These are phyloP conservation scores for Pan paniscus DNA, from an alignment of 2,113 vertebrate species.

Conservation along the genomic window DNA sequence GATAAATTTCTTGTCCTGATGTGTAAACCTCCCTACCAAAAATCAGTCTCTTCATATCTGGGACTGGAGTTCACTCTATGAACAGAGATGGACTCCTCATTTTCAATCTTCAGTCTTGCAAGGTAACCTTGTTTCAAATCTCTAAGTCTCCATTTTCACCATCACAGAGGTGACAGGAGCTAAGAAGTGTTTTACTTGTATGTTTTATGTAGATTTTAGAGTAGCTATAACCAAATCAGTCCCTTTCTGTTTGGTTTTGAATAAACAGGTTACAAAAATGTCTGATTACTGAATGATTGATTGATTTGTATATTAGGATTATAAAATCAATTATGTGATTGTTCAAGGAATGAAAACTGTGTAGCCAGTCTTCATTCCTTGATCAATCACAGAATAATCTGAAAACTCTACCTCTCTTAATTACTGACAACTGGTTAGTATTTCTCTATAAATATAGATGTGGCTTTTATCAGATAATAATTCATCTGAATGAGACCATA, in stretches of 20 bases:
- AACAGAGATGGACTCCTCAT: background rate
- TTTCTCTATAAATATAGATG: background rate
- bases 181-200: background rate
- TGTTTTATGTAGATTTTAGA: background rate
- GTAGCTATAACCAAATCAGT: background rate
- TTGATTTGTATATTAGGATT: background rate
- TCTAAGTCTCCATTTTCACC: background rate
- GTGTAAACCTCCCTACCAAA: background rate
- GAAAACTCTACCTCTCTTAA: background rate
- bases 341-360: no score
- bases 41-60: background rate
- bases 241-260: background rate
- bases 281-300: background rate
- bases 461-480: background rate
- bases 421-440: background rate
- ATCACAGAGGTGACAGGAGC: background rate
- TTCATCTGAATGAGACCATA: background rate
- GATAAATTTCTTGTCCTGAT: background rate
- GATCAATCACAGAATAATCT: background rate
- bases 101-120: background rate
- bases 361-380: background rate
- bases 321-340: background rate
- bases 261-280: background rate
- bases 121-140: background rate
- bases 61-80: background rate